Percentiles rank a stretch among this genome's conserved stretches.
phyloP scores from a whole-genome alignment of 1,140 invertebrate species.

The Hylaeus anthracinus region DNA sequence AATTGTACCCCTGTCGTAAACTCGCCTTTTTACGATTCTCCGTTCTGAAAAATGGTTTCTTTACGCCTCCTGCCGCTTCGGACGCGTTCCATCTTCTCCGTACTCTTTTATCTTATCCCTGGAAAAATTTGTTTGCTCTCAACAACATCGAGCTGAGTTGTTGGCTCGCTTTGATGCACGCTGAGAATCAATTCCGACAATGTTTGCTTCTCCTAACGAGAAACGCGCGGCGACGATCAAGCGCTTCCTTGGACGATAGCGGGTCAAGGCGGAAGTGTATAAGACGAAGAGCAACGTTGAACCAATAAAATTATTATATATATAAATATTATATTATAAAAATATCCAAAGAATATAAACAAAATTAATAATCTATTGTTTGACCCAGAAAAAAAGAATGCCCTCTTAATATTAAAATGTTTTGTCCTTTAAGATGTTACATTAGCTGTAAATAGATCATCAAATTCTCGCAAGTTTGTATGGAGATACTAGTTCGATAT shows the following conservation, averaged over 20 bases:
- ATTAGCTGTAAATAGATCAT: too few species aligned
- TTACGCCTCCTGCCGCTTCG: not conserved
- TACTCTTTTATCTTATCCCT: conserved; percentile 2
- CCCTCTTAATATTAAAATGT: too few species aligned
- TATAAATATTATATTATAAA: not conserved
- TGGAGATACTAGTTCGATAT: too few species aligned
- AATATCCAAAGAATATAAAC: not conserved
- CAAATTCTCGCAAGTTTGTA: too few species aligned
- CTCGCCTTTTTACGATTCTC: conserved; percentile 47
- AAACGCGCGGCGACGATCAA: not conserved
- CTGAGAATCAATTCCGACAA: not conserved
- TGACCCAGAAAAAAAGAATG: too few species aligned
- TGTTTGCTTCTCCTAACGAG: not conserved
- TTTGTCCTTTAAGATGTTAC: too few species aligned
- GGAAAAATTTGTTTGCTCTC: conserved; percentile 15
- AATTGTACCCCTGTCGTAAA: conserved; percentile 59
- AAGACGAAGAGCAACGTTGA: too few species aligned
- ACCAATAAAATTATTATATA: too few species aligned
- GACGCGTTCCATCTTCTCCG: not conserved
- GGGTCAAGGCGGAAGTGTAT: not conserved
- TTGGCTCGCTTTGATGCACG: conserved; percentile 2
- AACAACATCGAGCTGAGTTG: not conserved
- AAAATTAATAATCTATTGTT: too few species aligned
- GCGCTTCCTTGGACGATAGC: not conserved
- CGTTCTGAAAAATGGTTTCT: conserved; percentile 19